These are phyloP conservation scores for Rhagoletis pomonella DNA, from an alignment of 1,140 invertebrate genomes.

Conservation along the genomic window DNA sequence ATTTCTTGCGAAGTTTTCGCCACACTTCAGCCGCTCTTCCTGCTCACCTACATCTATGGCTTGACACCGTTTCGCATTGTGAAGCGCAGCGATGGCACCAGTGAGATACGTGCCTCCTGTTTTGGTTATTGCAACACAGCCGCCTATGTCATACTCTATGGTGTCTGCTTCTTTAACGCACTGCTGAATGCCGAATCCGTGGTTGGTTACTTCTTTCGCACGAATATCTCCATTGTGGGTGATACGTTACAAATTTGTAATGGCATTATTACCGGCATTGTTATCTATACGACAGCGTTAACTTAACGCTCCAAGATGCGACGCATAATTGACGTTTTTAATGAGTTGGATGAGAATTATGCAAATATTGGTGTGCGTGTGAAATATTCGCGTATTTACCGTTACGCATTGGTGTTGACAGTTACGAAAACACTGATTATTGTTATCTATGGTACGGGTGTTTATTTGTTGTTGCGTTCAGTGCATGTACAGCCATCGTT, in stretches of 20 bases:
- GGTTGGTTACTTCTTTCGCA: conserved; percentile 71
- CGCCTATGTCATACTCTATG: conserved; percentile 66
- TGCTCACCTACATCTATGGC: conserved; percentile 67
- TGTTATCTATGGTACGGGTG: conserved; percentile 63
- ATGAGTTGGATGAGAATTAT: conserved; percentile 62
- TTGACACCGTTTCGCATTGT: conserved; percentile 66
- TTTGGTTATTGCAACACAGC: conserved; percentile 67
- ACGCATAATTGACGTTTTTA: conserved; percentile 62
- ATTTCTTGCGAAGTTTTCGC: conserved; percentile 57
- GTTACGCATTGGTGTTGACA: conserved; percentile 60
- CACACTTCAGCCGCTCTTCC: conserved; percentile 64
- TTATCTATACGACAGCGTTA: conserved; percentile 58
- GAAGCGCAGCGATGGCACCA: conserved; percentile 55
- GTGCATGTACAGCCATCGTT: conserved; percentile 45
- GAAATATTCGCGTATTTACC: conserved; percentile 65
- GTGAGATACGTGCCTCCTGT: conserved; percentile 56
- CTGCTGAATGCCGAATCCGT: conserved; percentile 67
- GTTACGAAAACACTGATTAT: conserved; percentile 62
- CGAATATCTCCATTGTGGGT: conserved; percentile 67
- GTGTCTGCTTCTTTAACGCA: conserved; percentile 65
- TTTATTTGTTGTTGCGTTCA: conserved; percentile 51
- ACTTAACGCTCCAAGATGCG: conserved; percentile 59
- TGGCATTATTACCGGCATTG: conserved; percentile 65
- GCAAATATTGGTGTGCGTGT: conserved; percentile 65
- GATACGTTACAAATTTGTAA: conserved; percentile 70